These are phyloP conservation scores for Hypomesus transpacificus DNA, from an alignment of 2,113 vertebrate genomes.

Conservation along the genomic window DNA sequence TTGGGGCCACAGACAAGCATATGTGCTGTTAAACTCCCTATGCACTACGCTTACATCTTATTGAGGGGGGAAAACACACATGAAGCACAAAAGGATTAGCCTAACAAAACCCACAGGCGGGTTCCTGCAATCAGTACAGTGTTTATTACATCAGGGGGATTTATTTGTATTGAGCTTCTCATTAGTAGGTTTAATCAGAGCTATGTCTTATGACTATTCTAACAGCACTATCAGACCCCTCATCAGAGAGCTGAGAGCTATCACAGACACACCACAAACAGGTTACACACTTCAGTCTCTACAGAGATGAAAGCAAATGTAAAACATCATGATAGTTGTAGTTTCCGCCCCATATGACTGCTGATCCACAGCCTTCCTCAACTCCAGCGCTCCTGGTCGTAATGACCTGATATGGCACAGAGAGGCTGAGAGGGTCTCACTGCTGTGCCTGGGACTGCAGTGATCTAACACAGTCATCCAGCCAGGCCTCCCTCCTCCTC, in stretches of 20 bases:
- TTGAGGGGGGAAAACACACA: slow-evolving; percentile 17
- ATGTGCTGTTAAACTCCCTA: neutral
- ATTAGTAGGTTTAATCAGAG: slow-evolving; percentile 56
- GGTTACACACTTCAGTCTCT: slow-evolving; percentile 12
- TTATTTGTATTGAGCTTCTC: slow-evolving; percentile 54
- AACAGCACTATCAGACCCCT: slow-evolving; percentile 32
- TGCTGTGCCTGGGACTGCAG: neutral
- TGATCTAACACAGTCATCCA: neutral
- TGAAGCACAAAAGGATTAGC: slow-evolving; percentile 48
- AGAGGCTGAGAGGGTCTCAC: neutral
- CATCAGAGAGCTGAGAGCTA: slow-evolving; percentile 27
- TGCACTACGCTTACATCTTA: neutral
- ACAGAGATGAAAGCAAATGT: neutral
- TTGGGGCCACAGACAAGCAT: neutral
- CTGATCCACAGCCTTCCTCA: neutral
- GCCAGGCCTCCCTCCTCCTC: neutral
- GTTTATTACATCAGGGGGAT: slow-evolving; percentile 52
- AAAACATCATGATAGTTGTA: neutral
- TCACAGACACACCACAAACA: slow-evolving; percentile 15
- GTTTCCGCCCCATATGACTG: neutral
- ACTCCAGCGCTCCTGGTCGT: neutral
- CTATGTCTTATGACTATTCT: slow-evolving; percentile 32
- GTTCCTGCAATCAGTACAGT: slow-evolving; percentile 42
- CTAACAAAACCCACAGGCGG: slow-evolving; percentile 34
- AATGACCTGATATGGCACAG: neutral